These are phyloP conservation scores for Globodera ellingtonae DNA, from an alignment of 1,140 invertebrate genomes.

Conservation along the genomic window DNA sequence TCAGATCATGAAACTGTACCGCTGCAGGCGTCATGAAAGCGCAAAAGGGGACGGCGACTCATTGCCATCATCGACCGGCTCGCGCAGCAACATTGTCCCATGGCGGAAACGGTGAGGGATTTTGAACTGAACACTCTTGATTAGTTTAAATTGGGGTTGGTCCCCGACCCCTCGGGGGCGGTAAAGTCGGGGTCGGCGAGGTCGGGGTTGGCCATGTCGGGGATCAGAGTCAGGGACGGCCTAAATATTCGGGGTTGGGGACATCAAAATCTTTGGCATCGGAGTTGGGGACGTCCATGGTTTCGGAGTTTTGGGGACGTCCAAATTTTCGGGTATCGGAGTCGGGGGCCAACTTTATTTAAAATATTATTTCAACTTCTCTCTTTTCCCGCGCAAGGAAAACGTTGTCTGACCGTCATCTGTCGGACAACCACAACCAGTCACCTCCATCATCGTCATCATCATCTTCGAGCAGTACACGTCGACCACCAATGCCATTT, in stretches of 20 bases:
- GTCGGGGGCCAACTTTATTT: no score
- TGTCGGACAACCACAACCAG: background rate
- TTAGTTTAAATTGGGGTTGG: no score
- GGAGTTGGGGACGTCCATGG: no score
- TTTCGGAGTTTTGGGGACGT: no score
- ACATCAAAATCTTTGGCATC: no score
- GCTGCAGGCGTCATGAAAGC: background rate
- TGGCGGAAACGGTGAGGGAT: background rate
- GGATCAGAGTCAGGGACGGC: no score
- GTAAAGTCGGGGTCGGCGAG: no score
- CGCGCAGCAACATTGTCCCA: background rate
- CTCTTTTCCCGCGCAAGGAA: background rate
- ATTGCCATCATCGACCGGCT: background rate
- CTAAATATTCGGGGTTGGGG: no score
- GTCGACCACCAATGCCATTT: background rate
- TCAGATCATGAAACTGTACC: constrained; percentile 20
- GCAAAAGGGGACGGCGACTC: background rate
- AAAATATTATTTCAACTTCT: no score
- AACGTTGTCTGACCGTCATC: background rate
- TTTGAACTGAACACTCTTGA: no score
- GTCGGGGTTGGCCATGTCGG: no score
- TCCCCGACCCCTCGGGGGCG: background rate
- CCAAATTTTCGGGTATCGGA: no score
- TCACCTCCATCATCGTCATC: background rate
- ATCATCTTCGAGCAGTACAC: background rate